Base-by-base conservation (phyloP, 2,888 invertebrate species). In the Pycnomerus fuliginosus region DNA sequence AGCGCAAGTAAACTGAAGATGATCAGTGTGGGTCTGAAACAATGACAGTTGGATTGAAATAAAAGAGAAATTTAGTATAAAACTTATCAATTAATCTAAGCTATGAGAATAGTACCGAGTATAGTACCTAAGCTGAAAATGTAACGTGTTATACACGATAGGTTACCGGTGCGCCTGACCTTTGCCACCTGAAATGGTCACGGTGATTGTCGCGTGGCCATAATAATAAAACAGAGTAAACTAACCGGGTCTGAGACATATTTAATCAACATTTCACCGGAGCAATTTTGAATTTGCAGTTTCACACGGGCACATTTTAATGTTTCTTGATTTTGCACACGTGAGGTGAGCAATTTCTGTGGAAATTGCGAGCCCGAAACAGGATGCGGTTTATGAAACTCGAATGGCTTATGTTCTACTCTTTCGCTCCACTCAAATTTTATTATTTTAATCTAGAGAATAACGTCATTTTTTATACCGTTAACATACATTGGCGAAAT, bases 1-100 rank as follows among this genome's bases (percentile, higher is more conserved):
- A 60, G 87, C 87, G 73, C 96, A 96, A 55, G 87, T 86, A 73
- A 90, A 94, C 48, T 93, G 93, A 82, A 94, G 85, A 73, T 90
- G 88, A 66, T 93, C 93, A 41, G 87, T 85, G 74, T 95, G 94
- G 44, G 88, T 89, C 92, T 93, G 79, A 53, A 76, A 75, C 28
- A 40, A 8, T 8, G 10, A 27, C 27, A 27, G 4, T 27, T 4
- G 11, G 11, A 27, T 27, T 7, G 20, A 20, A 20, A 20, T 5
- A 20, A 20, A 20, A 8, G 7, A 8, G 7, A 20, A 20, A 4
- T 20, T 20, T 20, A 4, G 16, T 14, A 13, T 16, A 12, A 16
- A 40, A 40, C 40, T 17, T 16, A 27, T 40, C 25, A 38, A 38
- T 17, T 15, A 33, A 40, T 20, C 4, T 20, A 20, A 20, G 8